Evolutionary conservation across 2,888 invertebrate species (phyloP).

Genomic region (Parnassius apollo): DNA sequence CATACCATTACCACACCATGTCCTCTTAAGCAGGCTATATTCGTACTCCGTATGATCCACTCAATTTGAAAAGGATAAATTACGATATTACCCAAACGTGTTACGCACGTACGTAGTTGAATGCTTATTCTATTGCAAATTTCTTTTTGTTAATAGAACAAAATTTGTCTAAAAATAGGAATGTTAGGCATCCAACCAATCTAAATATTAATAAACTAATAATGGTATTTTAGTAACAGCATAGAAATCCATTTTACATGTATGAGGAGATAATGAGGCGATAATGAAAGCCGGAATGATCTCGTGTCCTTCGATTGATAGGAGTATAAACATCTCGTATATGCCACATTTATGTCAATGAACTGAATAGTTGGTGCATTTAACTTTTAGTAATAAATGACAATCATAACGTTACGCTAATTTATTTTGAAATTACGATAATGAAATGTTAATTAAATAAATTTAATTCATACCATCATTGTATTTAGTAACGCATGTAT

Average conservation of each 20-base stretch:
- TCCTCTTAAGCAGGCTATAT: conserved; percentile 10
- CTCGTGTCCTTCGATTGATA: too few species aligned
- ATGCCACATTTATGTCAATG: too few species aligned
- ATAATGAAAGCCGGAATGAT: too few species aligned
- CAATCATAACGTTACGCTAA: background rate
- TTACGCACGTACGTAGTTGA: background rate
- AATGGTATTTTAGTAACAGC: too few species aligned
- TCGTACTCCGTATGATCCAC: conserved; percentile 7
- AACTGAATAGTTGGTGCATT: background rate
- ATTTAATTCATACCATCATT: conserved; percentile 22
- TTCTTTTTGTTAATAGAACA: background rate
- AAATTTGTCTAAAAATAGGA: too few species aligned
- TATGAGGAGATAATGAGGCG: too few species aligned
- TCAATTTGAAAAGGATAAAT: conserved; percentile 7
- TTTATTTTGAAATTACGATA: conserved; percentile 11
- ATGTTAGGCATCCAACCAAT: too few species aligned
- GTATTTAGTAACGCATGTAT: conserved; percentile 18
- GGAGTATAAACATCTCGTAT: too few species aligned
- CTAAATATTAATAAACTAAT: too few species aligned
- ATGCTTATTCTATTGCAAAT: background rate
- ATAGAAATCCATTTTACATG: too few species aligned
- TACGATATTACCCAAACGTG: conserved; percentile 1
- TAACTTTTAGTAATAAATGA: background rate
- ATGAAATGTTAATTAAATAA: conserved; percentile 25
- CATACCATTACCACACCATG: conserved; percentile 24